Base-by-base conservation (phyloP, 2,888 invertebrate species). In the Chymomyza procnemis region DNA sequence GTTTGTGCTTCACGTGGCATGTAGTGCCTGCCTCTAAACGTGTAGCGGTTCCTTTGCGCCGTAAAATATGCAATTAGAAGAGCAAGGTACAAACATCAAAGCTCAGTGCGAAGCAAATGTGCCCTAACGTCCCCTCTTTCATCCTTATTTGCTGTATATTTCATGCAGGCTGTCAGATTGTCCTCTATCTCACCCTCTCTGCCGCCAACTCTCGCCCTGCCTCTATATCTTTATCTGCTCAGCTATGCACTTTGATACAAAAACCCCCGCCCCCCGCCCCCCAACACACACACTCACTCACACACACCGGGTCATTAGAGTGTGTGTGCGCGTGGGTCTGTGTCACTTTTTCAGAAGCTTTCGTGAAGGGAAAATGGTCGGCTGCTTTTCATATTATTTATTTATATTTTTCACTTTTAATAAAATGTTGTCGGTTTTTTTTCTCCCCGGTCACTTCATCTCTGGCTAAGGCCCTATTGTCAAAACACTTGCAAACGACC, bases 41-140 rank as follows among this genome's bases (percentile, higher is more conserved):
- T 26, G 26, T 26, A 26, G 26, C 34, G 69, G 75, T 72, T 79
- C 72, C 76, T 74, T 73, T 76, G 82, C 84, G 75, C 84, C 81
- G 79, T 84, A 85, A 84, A 85, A 84, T 84, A 84, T 84, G 83
- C 83, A 86, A 84, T 84, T 83, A 83, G 83, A 83, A 81, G 60
- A 48, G 34, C 34, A 41, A 41, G 34, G 34, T 41, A 41, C 12
- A 41, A 71, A 86, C 86, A 84, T 84, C 84, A 84, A 86, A 84
- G 84, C 76, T 59, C 66, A 61, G 54, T 63, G 52, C 65, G 69
- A 55, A 58, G 63, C 58, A 64, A 62, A 72, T 59, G 68, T 63
- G 46, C 61, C 54, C 22, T 41, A 48, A 59, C 47, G 56, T 54
- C 19, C 57, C 57, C 5, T 30, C 56, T 57, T 19, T 16, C 14